Percentiles rank a stretch among this genome's conserved stretches.
phyloP scores from a whole-genome alignment of 2,113 vertebrate species.

The Anthoscopus minutus region DNA sequence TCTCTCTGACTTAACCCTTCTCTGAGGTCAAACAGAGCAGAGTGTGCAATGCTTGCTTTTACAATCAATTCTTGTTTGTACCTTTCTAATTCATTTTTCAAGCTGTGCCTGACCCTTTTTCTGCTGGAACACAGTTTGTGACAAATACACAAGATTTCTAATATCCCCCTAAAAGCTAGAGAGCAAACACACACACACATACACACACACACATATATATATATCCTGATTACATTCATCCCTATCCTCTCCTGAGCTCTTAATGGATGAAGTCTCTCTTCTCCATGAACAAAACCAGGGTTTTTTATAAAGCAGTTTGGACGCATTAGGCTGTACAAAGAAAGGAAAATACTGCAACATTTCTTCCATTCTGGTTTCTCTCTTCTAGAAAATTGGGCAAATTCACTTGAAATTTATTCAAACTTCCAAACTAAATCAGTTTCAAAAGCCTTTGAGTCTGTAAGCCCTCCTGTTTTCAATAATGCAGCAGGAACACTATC shows the following conservation, averaged over 20 bases:
- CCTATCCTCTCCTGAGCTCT: not conserved
- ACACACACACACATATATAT: fast-evolving
- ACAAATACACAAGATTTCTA: not conserved
- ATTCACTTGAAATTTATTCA: not conserved
- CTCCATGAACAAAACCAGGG: not conserved
- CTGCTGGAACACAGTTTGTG: not conserved
- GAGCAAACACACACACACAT: not conserved
- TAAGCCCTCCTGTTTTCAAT: constrained; percentile 51
- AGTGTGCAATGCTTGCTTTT: not conserved
- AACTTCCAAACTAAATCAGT: constrained; percentile 41
- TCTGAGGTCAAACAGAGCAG: not conserved
- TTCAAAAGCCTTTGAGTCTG: not conserved
- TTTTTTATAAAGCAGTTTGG: not conserved
- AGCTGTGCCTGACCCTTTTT: not conserved
- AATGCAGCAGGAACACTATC: constrained; percentile 40
- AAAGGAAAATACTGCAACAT: not conserved
- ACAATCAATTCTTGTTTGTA: not conserved
- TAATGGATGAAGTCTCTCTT: not conserved
- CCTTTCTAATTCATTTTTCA: not conserved
- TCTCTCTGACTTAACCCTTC: not conserved
- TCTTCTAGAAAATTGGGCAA: not conserved
- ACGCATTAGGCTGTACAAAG: not conserved
- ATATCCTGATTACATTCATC: not conserved
- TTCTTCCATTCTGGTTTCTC: constrained; percentile 30
- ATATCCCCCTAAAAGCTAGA: not conserved